These are phyloP conservation scores for Gambusia yucatana DNA, from an alignment of 2,797 vertebrate genomes.

Conservation along the genomic window DNA sequence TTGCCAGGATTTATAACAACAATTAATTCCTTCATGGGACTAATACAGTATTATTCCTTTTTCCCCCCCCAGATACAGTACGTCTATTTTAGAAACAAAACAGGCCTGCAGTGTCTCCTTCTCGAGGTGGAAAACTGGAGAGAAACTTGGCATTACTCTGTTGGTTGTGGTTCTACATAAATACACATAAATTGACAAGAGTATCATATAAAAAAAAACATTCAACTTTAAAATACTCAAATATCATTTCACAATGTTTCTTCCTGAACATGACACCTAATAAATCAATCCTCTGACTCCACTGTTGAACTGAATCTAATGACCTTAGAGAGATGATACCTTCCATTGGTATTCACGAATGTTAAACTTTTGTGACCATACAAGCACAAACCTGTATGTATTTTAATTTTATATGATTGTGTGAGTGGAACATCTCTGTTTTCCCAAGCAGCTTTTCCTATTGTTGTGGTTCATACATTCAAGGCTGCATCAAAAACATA, in stretches of 20 bases:
- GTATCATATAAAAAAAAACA: not conserved
- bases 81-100: not conserved
- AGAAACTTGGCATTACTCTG: not conserved
- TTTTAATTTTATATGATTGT: not conserved
- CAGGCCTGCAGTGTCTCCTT: not conserved
- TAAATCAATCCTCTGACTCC: not conserved
- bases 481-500: not conserved
- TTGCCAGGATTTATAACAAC: not conserved
- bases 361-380: not conserved
- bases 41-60: not conserved
- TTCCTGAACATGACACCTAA: not conserved
- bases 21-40: not conserved
- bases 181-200: not conserved
- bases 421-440: not conserved
- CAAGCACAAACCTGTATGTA: not conserved
- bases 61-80: not conserved
- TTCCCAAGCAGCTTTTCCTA: not conserved
- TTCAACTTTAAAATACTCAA: not conserved
- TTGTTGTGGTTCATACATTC: not conserved
- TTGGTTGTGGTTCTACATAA: not conserved
- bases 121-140: not conserved
- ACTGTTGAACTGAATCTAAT: not conserved
- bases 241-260: not conserved
- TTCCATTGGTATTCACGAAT: not conserved
- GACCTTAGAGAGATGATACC: not conserved